Percentiles rank a stretch among this genome's conserved stretches.
These are phyloP conservation scores for Perizoma flavofasciatum DNA, from an alignment of 2,888 invertebrate genomes.

Conservation along the genomic window DNA sequence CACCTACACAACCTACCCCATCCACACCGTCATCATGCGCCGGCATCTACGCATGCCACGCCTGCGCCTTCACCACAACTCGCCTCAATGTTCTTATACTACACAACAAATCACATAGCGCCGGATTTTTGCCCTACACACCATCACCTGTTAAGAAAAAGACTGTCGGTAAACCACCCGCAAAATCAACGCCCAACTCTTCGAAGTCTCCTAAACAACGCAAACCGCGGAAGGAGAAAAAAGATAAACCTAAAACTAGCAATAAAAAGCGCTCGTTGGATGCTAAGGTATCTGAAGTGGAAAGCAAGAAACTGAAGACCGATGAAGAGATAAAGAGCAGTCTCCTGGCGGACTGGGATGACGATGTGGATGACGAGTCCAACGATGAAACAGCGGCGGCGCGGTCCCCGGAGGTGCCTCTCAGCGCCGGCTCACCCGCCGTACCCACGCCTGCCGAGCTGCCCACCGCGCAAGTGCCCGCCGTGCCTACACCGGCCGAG, in stretches of 20 bases:
- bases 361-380: conserved; percentile 78
- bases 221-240: conserved; percentile 65
- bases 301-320: conserved; percentile 80
- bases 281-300: conserved; percentile 51
- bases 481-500: conserved; percentile 68
- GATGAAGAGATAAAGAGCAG: conserved; percentile 87
- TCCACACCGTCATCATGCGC: conserved; percentile 48
- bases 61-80: conserved; percentile 86
- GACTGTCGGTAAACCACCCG: conserved; percentile 43
- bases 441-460: conserved; percentile 63
- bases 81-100: conserved; percentile 89
- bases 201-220: conserved; percentile 61
- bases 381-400: conserved; percentile 55
- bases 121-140: conserved; percentile 75
- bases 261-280: conserved; percentile 71
- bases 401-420: conserved; percentile 65
- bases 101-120: conserved; percentile 88
- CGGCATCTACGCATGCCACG: conserved; percentile 84
- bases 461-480: conserved; percentile 65
- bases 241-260: conserved; percentile 64
- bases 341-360: conserved; percentile 91
- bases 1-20: conserved; percentile 32
- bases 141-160: conserved; percentile 73
- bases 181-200: conserved; percentile 54
- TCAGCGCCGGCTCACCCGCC: conserved; percentile 67